These are phyloP conservation scores for Oceanites oceanicus DNA, from an alignment of 2,113 vertebrate species.

Conservation along the genomic window DNA sequence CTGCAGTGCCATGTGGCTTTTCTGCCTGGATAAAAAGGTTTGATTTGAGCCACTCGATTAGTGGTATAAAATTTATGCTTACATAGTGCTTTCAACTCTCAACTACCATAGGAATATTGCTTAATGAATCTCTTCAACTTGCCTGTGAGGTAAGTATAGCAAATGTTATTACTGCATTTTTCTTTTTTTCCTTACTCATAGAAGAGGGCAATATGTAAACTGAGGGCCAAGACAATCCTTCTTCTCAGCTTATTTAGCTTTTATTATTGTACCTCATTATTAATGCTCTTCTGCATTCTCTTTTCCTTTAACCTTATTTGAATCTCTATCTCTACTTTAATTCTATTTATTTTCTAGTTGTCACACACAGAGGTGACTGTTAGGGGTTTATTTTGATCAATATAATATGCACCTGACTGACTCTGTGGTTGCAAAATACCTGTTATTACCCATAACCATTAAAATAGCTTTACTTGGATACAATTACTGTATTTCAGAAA, in stretches of 20 bases:
- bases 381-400: neutral
- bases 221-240: neutral
- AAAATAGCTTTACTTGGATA: neutral
- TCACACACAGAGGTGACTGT: neutral
- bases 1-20: neutral
- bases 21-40: neutral
- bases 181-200: neutral
- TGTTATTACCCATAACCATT: neutral
- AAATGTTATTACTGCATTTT: neutral
- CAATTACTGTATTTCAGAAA: slow-evolving; percentile 13
- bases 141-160: neutral
- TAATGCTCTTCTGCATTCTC: neutral
- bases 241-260: neutral
- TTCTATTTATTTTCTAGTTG: neutral
- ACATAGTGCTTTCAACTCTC: neutral
- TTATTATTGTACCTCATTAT: neutral
- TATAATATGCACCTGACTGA: neutral
- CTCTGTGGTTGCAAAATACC: neutral
- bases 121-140: neutral
- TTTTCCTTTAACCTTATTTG: neutral
- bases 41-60: neutral
- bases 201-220: neutral
- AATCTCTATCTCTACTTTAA: neutral
- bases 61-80: neutral
- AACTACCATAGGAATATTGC: neutral